Evolutionary conservation across 2,113 vertebrate genomes (phyloP).

Genomic region (Aptenodytes patagonicus): DNA sequence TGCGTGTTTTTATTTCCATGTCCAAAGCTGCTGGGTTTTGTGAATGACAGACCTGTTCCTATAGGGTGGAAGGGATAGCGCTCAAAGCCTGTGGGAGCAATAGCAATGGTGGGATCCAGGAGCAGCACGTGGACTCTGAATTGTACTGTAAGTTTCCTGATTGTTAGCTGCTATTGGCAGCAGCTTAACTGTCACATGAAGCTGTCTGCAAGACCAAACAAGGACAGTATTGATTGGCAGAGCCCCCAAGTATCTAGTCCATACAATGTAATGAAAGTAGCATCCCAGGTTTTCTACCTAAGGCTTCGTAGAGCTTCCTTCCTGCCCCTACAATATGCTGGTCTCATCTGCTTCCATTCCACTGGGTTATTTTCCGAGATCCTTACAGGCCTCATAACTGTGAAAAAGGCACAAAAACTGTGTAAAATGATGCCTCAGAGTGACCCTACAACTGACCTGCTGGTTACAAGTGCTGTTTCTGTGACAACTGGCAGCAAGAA

Average conservation of each 20-base stretch:
- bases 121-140: background rate
- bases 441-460: background rate
- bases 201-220: background rate
- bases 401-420: background rate
- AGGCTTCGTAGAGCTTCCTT: background rate
- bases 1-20: background rate
- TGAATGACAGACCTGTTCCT: background rate
- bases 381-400: rapidly evolving
- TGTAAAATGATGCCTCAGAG: background rate
- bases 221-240: background rate
- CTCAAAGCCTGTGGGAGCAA: background rate
- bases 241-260: background rate
- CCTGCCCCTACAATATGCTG: background rate
- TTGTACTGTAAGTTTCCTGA: background rate
- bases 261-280: background rate
- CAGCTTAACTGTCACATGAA: background rate
- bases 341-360: background rate
- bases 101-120: background rate
- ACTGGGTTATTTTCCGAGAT: background rate
- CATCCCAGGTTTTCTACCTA: background rate
- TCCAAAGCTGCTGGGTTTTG: background rate
- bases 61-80: background rate
- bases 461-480: background rate
- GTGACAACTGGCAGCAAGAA: background rate
- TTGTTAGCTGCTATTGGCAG: background rate